Percentiles rank a stretch among this genome's conserved stretches.
Evolutionary conservation across 2,113 vertebrate genomes (phyloP).

Genomic region (Labeo rohita): DNA sequence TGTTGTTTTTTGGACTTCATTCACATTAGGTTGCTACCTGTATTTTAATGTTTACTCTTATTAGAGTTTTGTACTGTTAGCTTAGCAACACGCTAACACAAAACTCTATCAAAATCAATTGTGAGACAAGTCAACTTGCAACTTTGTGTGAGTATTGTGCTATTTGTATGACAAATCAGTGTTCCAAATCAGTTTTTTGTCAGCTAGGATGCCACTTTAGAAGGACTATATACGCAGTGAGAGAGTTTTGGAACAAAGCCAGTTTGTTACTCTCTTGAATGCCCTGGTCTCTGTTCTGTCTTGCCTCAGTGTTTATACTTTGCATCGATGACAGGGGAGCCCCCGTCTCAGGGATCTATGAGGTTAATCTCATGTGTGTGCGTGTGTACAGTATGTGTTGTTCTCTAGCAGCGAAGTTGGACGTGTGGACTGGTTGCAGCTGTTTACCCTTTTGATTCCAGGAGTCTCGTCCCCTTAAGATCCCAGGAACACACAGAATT

Average conservation of each 20-base stretch:
- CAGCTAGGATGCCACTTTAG: neutral
- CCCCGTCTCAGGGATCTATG: constrained; percentile 1
- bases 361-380: constrained; percentile 29
- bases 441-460: constrained; percentile 64
- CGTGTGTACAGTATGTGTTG: constrained; percentile 17
- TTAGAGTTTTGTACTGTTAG: neutral
- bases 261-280: constrained; percentile 15
- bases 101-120: neutral
- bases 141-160: neutral
- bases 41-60: neutral
- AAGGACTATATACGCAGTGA: neutral
- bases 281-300: constrained; percentile 55
- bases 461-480: constrained; percentile 65
- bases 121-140: neutral
- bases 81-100: neutral
- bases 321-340: constrained; percentile 25
- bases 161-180: neutral
- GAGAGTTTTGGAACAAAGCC: constrained; percentile 2
- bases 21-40: neutral
- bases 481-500: constrained; percentile 61
- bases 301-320: constrained; percentile 66
- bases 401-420: constrained; percentile 7
- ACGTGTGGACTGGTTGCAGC: constrained; percentile 71
- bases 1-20: neutral
- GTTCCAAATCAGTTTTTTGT: neutral